phyloP scores from a whole-genome alignment of 2,797 vertebrate genomes.

The Melanotaenia pygmaea region DNA sequence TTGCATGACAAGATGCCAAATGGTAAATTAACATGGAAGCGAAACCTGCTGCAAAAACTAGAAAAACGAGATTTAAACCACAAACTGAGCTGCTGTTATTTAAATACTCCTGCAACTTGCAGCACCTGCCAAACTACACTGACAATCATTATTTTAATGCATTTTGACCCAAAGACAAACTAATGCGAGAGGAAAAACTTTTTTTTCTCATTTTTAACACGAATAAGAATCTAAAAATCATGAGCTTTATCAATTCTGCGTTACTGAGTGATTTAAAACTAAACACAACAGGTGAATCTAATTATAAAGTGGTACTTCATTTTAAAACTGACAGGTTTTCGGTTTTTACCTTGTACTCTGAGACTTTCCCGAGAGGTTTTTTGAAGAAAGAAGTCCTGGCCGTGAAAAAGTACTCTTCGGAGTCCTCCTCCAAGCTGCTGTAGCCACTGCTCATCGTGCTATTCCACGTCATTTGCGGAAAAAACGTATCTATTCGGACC shows the following conservation, averaged over 20 bases:
- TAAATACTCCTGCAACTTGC: conserved; percentile 19
- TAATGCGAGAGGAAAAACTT: accelerated
- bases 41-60: conserved; percentile 36
- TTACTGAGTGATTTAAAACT: neutral
- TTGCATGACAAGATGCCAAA: neutral
- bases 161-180: accelerated
- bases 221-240: neutral
- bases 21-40: conserved; percentile 34
- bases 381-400: conserved; percentile 96
- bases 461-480: conserved; percentile 87
- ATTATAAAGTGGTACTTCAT: neutral
- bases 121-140: neutral
- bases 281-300: conserved; percentile 52
- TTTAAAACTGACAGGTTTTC: neutral
- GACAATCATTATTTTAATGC: neutral
- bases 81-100: conserved; percentile 12
- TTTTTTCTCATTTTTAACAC: neutral
- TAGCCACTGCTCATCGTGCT: conserved; percentile 99
- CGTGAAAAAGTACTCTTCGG: conserved; percentile 97
- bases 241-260: neutral
- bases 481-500: conserved; percentile 58
- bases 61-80: conserved; percentile 39
- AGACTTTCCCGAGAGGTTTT: conserved; percentile 85
- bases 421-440: conserved; percentile 97
- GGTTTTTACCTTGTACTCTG: conserved; percentile 76